A percentile compares a stretch with the other conserved stretches of the same genome.
Conservation (phyloP, 2,113 vertebrate species). For the Xenopus borealis region DNA sequence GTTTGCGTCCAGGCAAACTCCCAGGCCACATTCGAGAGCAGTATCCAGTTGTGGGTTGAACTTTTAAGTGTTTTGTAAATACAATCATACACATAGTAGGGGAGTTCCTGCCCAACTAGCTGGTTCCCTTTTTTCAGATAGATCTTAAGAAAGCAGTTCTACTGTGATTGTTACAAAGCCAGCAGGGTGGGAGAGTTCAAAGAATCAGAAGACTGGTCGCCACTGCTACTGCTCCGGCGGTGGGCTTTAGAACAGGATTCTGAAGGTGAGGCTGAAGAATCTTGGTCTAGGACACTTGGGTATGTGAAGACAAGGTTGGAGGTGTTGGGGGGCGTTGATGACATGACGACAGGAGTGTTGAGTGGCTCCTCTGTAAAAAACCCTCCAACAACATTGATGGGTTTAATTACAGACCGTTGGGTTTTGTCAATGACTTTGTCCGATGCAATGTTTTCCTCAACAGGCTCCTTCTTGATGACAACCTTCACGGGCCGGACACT, state of each 20-base stretch:
- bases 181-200: constrained; percentile 98
- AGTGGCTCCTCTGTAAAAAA: constrained; percentile 92
- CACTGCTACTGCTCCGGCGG: constrained; percentile 97
- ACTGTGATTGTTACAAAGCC: constrained; percentile 77
- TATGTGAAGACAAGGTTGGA: constrained; percentile 96
- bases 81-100: not conserved
- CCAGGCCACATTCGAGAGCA: constrained; percentile 1
- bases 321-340: constrained; percentile 89
- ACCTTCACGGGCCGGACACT: constrained; percentile 60
- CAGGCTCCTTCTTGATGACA: constrained; percentile 91
- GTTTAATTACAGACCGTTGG: constrained; percentile 95
- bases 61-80: not conserved
- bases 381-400: constrained; percentile 85
- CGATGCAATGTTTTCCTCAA: constrained; percentile 70
- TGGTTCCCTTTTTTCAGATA: constrained; percentile 6
- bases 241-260: constrained; percentile 99
- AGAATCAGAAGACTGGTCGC: constrained; percentile 98
- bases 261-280: constrained; percentile 89
- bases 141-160: not conserved
- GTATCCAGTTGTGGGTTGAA: constrained; percentile 24
- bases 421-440: constrained; percentile 51
- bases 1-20: not conserved
- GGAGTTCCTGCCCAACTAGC: not conserved
- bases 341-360: constrained; percentile 94
- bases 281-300: constrained; percentile 92